Percentiles rank a stretch among this genome's conserved stretches.
phyloP scores from a whole-genome alignment of 2,888 invertebrate species.

The Ectemnius continuus region DNA sequence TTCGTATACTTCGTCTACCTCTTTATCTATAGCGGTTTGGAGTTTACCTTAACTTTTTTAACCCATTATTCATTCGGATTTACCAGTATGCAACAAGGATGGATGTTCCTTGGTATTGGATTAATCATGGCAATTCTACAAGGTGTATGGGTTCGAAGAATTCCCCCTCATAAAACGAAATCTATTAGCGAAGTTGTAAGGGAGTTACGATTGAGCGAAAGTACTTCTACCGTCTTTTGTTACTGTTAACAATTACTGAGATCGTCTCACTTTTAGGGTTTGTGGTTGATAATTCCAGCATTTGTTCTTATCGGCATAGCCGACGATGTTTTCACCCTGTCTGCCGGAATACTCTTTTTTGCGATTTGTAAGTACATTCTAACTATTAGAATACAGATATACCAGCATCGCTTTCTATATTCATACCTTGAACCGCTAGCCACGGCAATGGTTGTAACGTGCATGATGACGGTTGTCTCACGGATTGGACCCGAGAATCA shows the following conservation, averaged over 20 bases:
- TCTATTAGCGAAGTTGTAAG: slow-evolving; percentile 83
- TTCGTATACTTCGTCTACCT: slow-evolving; percentile 93
- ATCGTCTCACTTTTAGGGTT: slow-evolving; percentile 79
- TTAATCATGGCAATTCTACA: slow-evolving; percentile 94
- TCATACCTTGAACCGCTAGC: slow-evolving; percentile 79
- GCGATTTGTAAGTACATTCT: slow-evolving; percentile 88
- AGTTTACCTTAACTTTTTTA: slow-evolving; percentile 97
- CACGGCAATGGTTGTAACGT: slow-evolving; percentile 96
- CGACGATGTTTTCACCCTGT: slow-evolving; percentile 81
- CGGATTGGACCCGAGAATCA: slow-evolving; percentile 88
- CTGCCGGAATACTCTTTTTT: slow-evolving; percentile 91
- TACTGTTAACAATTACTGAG: slow-evolving; percentile 6
- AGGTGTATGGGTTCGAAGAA: slow-evolving; percentile 91
- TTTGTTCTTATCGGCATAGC: slow-evolving; percentile 92
- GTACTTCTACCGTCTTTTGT: neutral
- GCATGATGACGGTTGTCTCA: slow-evolving; percentile 95
- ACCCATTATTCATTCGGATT: slow-evolving; percentile 95
- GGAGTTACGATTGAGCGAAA: neutral
- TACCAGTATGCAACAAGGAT: slow-evolving; percentile 97
- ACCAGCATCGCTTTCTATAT: neutral
- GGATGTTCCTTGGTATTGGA: slow-evolving; percentile 97
- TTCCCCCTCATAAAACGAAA: slow-evolving; percentile 86
- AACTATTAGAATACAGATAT: no score
- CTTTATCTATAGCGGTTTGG: slow-evolving; percentile 96
- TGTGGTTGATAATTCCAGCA: slow-evolving; percentile 91